Conservation (phyloP, 2,888 invertebrate genomes). For the Drosophila stalkeri region DNA sequence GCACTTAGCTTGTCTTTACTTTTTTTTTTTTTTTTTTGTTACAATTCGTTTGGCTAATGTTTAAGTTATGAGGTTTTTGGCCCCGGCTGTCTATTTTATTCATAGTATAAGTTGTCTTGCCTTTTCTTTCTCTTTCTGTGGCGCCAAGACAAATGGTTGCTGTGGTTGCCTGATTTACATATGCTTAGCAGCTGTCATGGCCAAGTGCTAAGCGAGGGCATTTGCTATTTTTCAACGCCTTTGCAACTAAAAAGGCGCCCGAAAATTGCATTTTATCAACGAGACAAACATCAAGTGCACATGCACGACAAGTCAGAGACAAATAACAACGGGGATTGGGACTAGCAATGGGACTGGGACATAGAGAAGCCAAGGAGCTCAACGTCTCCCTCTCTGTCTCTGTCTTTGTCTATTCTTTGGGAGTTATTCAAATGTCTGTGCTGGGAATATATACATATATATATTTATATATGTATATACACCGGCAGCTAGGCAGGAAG, state of each 20-base stretch:
- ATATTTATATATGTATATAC: slow-evolving; percentile 11
- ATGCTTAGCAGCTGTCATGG: slow-evolving; percentile 46
- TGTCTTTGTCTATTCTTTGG: neutral
- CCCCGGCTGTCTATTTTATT: slow-evolving; percentile 6
- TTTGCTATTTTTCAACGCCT: slow-evolving; percentile 23
- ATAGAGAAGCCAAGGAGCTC: slow-evolving; percentile 1
- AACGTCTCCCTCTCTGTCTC: neutral
- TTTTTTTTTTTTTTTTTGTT: neutral
- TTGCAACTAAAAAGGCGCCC: neutral
- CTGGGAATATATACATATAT: slow-evolving; percentile 15
- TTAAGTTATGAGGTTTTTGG: slow-evolving; percentile 49
- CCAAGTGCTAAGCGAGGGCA: slow-evolving; percentile 12
- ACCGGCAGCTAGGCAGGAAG: slow-evolving; percentile 53
- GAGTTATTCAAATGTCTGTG: slow-evolving; percentile 11
- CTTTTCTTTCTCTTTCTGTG: neutral
- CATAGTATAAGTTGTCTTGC: slow-evolving; percentile 24
- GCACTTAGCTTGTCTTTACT: neutral
- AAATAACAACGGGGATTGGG: slow-evolving; percentile 18
- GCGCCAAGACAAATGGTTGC: slow-evolving; percentile 15
- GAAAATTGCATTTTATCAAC: slow-evolving; percentile 45
- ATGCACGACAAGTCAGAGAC: slow-evolving; percentile 23
- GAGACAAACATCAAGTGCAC: slow-evolving; percentile 44
- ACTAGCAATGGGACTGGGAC: neutral
- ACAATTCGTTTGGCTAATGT: slow-evolving; percentile 13
- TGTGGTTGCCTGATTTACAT: slow-evolving; percentile 50